phyloP scores from a whole-genome alignment of 2,888 invertebrate genomes.

The Eupeodes luniger region DNA sequence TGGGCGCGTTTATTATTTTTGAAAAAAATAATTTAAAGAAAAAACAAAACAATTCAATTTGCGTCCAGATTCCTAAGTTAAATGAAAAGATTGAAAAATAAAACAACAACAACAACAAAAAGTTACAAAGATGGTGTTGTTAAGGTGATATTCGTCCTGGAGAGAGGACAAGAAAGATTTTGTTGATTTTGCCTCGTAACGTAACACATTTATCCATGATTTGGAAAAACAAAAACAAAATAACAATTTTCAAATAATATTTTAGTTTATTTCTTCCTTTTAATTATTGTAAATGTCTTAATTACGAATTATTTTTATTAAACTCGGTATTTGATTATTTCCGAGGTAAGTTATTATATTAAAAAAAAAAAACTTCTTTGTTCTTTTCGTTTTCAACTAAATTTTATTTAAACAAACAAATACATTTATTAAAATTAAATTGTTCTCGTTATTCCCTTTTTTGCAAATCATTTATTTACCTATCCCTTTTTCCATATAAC shows the following conservation, averaged over 20 bases:
- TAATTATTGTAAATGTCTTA: constrained; percentile 23
- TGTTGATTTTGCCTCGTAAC: constrained; percentile 47
- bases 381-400: not conserved
- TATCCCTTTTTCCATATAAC: constrained; percentile 8
- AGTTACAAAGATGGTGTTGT: constrained; percentile 30
- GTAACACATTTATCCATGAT: constrained; percentile 43
- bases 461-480: not conserved
- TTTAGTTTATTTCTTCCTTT: constrained; percentile 13
- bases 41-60: not conserved
- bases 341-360: constrained; percentile 59
- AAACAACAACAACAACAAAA: not conserved
- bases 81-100: not conserved
- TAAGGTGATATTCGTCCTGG: constrained; percentile 26
- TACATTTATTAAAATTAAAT: constrained; percentile 14
- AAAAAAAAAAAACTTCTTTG: not conserved
- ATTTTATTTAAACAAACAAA: constrained; percentile 12
- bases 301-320: constrained; percentile 22
- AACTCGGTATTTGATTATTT: constrained; percentile 19
- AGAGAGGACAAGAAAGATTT: not conserved
- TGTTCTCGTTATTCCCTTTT: constrained; percentile 48
- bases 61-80: constrained; percentile 63
- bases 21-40: constrained; percentile 6
- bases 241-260: constrained; percentile 16
- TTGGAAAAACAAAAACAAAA: constrained; percentile 3
- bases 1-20: constrained; percentile 39